phyloP scores from a whole-genome alignment of 1,140 invertebrate genomes.

The Hyposmocoma kahamanoa region DNA sequence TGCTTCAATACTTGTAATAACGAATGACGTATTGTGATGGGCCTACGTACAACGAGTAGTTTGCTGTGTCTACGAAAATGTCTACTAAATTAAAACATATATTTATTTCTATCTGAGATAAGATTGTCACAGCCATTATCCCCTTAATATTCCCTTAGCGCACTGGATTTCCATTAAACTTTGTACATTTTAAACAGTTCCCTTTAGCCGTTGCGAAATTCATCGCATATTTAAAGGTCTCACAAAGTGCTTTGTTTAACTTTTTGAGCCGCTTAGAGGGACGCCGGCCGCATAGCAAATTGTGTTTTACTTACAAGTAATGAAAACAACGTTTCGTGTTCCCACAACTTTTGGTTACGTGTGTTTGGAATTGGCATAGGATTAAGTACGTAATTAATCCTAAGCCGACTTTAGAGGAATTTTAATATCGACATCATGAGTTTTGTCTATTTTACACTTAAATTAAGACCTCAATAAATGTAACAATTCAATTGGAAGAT shows the following conservation, averaged over 20 bases:
- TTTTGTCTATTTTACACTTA: too few relatives aligned
- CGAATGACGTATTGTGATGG: too few relatives aligned
- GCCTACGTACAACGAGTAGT: too few relatives aligned
- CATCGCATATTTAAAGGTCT: conserved; percentile 60
- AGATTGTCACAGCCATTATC: conserved; percentile 17
- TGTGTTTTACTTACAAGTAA: conserved; percentile 15
- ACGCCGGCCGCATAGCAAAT: conserved; percentile 20
- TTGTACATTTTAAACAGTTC: conserved; percentile 58
- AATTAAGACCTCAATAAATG: too few relatives aligned
- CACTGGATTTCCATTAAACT: conserved; percentile 53
- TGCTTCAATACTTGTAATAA: too few relatives aligned
- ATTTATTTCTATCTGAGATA: conserved; percentile 7
- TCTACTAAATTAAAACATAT: too few relatives aligned
- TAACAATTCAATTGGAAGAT: too few relatives aligned
- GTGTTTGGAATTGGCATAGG: too few relatives aligned
- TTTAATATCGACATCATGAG: too few relatives aligned
- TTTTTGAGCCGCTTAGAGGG: conserved; percentile 36
- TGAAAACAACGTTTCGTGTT: conserved; percentile 1
- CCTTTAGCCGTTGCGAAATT: conserved; percentile 53
- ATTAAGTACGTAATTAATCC: too few relatives aligned
- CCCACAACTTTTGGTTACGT: not conserved
- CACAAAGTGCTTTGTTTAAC: conserved; percentile 55
- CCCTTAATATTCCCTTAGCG: conserved; percentile 50
- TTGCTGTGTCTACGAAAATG: too few relatives aligned
- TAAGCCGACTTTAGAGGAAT: too few relatives aligned